These are phyloP conservation scores for Limnephilus marmoratus DNA, from an alignment of 2,888 invertebrate species.

Conservation along the genomic window DNA sequence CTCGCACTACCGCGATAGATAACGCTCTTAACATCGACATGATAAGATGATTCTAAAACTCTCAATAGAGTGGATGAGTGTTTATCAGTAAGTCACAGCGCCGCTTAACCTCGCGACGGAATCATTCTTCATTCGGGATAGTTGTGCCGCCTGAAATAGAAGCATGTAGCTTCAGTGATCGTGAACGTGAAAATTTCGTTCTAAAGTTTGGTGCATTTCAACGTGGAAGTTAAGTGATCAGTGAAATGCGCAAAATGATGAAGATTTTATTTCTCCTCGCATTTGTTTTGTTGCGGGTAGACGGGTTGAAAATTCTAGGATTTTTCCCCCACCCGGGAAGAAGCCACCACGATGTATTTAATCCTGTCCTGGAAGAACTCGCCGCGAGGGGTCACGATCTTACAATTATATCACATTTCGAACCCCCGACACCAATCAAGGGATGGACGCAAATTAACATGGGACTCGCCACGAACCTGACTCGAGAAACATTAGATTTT, in stretches of 20 bases:
- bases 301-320: slow-evolving; percentile 69
- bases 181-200: background rate
- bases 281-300: slow-evolving; percentile 1
- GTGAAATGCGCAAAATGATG: background rate
- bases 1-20: background rate
- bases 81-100: background rate
- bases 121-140: background rate
- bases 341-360: slow-evolving; percentile 76
- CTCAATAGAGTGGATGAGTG: background rate
- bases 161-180: background rate
- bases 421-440: slow-evolving; percentile 67
- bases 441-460: slow-evolving; percentile 70
- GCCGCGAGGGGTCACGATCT: slow-evolving; percentile 73
- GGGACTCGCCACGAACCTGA: slow-evolving; percentile 68
- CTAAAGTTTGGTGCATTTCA: background rate
- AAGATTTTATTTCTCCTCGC: slow-evolving; percentile 17
- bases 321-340: slow-evolving; percentile 74
- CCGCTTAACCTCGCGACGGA: background rate
- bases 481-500: slow-evolving; percentile 69
- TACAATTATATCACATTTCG: slow-evolving; percentile 75
- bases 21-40: background rate
- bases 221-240: background rate
- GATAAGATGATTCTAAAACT: background rate
- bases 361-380: slow-evolving; percentile 73
- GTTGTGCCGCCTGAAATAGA: background rate